Percentiles rank a stretch among this genome's conserved stretches.
Conservation (phyloP, 2,113 vertebrate genomes). For the Damaliscus lunatus region DNA sequence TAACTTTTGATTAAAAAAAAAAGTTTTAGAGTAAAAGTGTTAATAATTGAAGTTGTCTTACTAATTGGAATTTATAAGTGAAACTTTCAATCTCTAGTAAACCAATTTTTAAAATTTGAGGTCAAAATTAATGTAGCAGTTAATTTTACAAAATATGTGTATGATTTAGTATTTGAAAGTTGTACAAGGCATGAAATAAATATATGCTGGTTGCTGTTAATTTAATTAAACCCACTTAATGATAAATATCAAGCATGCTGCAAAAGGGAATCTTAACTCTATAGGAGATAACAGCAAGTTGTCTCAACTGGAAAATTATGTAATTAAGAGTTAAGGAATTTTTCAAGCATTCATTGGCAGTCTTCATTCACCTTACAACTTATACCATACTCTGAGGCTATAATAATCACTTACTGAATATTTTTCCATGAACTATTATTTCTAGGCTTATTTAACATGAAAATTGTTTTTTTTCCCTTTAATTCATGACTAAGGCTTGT, state of each 20-base stretch:
- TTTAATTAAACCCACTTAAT: constrained; percentile 34
- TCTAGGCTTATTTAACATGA: not conserved
- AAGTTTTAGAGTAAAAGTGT: not conserved
- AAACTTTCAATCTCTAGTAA: not conserved
- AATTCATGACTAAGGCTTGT: not conserved
- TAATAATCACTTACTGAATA: not conserved
- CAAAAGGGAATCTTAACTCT: not conserved
- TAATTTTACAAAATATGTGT: not conserved
- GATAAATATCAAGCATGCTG: not conserved
- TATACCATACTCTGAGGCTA: not conserved
- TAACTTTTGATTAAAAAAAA: not conserved
- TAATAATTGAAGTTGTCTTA: not conserved
- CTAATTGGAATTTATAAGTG: not conserved
- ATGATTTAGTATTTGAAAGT: constrained; percentile 3
- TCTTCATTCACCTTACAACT: not conserved
- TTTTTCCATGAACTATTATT: not conserved
- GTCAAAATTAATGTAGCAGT: not conserved
- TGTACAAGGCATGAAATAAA: not conserved
- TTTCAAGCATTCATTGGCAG: not conserved
- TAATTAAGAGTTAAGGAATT: not conserved
- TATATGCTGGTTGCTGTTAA: not conserved
- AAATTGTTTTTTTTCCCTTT: not conserved
- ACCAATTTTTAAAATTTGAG: not conserved
- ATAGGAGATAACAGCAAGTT: not conserved
- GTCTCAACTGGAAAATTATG: constrained; percentile 11